phyloP scores from a whole-genome alignment of 1,140 invertebrate species.

The Euwallacea fornicatus region DNA sequence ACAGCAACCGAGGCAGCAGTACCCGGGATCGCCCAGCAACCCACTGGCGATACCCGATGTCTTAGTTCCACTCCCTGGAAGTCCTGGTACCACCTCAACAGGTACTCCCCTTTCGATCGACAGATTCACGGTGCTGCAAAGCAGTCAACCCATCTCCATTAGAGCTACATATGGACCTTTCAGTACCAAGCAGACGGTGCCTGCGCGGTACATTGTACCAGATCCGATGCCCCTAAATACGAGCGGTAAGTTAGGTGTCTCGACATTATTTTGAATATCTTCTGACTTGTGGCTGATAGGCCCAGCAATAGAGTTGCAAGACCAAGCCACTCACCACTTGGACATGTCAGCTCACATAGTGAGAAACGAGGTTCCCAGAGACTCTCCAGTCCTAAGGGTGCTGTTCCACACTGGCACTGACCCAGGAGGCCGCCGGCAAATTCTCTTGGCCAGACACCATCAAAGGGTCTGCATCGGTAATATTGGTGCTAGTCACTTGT shows the following conservation, averaged over 20 bases:
- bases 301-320: constrained; percentile 63
- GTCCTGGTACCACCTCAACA: constrained; percentile 37
- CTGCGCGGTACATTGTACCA: constrained; percentile 83
- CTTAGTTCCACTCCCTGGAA: constrained; percentile 51
- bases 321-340: constrained; percentile 71
- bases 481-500: not conserved
- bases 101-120: constrained; percentile 68
- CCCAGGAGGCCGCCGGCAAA: constrained; percentile 62
- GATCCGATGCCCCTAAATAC: constrained; percentile 63
- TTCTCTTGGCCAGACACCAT: constrained; percentile 58
- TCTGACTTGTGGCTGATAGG: constrained; percentile 29
- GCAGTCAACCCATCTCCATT: constrained; percentile 81
- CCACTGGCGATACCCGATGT: constrained; percentile 47
- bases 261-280: not conserved
- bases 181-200: constrained; percentile 89
- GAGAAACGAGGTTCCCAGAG: constrained; percentile 75
- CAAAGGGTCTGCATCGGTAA: constrained; percentile 67
- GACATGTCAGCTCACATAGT: constrained; percentile 92
- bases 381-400: constrained; percentile 83
- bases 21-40: constrained; percentile 44
- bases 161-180: constrained; percentile 89
- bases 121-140: constrained; percentile 86
- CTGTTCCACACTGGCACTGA: constrained; percentile 87
- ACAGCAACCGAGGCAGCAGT: constrained; percentile 69
- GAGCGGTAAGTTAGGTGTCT: constrained; percentile 36